Evolutionary conservation across 2,113 vertebrate genomes (phyloP), one percentile per base, ranked within the genome.

Genomic region (Todiramphus saurophagus): DNA sequence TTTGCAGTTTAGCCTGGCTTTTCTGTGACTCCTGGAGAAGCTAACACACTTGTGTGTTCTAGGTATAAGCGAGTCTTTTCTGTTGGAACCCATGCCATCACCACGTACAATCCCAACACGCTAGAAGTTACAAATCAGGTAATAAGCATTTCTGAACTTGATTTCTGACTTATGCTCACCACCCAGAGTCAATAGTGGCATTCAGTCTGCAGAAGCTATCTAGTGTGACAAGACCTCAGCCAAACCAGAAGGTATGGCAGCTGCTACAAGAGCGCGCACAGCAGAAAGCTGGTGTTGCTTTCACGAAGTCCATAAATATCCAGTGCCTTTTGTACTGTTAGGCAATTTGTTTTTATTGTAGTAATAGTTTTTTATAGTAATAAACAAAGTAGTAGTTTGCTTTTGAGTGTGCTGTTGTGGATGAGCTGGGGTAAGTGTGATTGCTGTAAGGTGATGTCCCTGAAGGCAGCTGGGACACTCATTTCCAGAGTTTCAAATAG

Each of bases 111-210:
- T 97, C 99, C 99, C 20, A 98, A 99, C 89, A 99, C 99, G 0
- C 97, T 99, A 97, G 99, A 99, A 99, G 98, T 99, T 98, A 99
- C 99, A 86, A 99, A 99, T 98, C 99, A 99, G 99, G 99, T 99
- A 98, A 98, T 94, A 81, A 4, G 30, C 1, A 13, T 21, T 56
- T 89, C 53, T 82, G 30, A 83, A 87, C 30, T 55, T 80, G 15
- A 10, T 63, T 80, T 63, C 37, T 82, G 37, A 46, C 33, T 76
- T 37, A 0, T 0, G 0, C 24, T 92, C 16, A 25, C 28, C 14
- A 37, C 48, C 4, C 25, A 14, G 55, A 92, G 33, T 37, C 15
- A 46, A 25, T 15, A 72, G 66, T 66, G 28, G 4, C 44, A 41
- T 90, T 85, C 33, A 63, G 44, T 39, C 50, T 86, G 88, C 11